Evolutionary conservation across 2,113 vertebrate species (phyloP).

Genomic region (Cephalopterus ornatus): DNA sequence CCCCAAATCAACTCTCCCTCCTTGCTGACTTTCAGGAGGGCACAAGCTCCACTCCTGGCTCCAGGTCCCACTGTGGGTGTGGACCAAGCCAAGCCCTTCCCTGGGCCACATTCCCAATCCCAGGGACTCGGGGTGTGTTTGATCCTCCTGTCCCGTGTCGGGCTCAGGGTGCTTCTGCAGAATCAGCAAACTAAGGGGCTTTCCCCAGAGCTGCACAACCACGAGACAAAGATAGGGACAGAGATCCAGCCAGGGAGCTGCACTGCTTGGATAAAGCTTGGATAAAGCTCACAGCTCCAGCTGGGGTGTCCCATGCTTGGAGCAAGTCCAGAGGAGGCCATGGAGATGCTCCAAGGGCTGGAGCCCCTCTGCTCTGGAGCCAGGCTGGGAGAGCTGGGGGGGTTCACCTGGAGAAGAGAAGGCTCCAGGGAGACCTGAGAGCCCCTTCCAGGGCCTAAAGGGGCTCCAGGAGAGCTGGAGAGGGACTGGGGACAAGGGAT

Average conservation of each 20-base stretch:
- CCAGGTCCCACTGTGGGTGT: background rate
- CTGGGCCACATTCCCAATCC: background rate
- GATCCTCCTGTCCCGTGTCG: accelerated
- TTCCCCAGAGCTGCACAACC: background rate
- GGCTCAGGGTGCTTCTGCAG: background rate
- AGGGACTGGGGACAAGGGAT: background rate
- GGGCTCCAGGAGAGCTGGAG: background rate
- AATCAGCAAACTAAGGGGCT: background rate
- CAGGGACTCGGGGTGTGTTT: accelerated
- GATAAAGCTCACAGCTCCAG: background rate
- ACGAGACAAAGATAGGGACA: accelerated
- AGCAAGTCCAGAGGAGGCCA: background rate
- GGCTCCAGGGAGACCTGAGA: background rate
- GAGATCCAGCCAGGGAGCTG: background rate
- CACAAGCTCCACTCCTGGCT: background rate
- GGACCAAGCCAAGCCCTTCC: background rate
- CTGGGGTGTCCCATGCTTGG: background rate
- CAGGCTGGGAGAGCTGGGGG: background rate
- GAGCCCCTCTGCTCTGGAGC: background rate
- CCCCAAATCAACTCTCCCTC: accelerated
- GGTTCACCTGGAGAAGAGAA: background rate
- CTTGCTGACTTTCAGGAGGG: accelerated
- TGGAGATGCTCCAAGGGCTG: accelerated
- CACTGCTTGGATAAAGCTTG: background rate
- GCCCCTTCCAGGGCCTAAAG: background rate